These are phyloP conservation scores for Odontamblyopus lacepedii DNA, from an alignment of 2,797 vertebrate species.

Conservation along the genomic window DNA sequence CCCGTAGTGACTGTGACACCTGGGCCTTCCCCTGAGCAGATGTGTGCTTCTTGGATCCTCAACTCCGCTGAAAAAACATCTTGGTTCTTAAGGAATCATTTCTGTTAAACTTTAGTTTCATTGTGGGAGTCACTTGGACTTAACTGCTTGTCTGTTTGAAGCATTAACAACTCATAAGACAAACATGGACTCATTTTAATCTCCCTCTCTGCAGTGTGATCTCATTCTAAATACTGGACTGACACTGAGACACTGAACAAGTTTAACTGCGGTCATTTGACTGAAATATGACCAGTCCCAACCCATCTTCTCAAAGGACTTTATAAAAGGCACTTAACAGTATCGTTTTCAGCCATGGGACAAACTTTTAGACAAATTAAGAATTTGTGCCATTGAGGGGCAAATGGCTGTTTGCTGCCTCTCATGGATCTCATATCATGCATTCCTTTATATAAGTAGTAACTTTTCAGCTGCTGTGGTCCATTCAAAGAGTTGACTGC, in stretches of 20 bases:
- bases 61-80: constrained; percentile 32
- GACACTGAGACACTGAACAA: constrained; percentile 65
- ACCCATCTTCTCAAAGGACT: constrained; percentile 61
- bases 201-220: constrained; percentile 42
- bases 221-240: constrained; percentile 74
- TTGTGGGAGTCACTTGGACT: constrained; percentile 46
- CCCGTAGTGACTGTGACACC: constrained; percentile 24
- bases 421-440: constrained; percentile 68
- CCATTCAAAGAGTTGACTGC: constrained; percentile 57
- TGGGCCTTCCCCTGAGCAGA: constrained; percentile 1
- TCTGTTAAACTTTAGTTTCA: constrained; percentile 21
- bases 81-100: constrained; percentile 33
- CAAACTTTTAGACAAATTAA: constrained; percentile 59
- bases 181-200: constrained; percentile 44
- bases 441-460: constrained; percentile 73
- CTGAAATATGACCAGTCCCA: constrained; percentile 53
- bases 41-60: constrained; percentile 31
- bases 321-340: constrained; percentile 64
- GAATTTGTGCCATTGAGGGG: constrained; percentile 49
- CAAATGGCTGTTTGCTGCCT: constrained; percentile 57
- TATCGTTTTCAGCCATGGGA: constrained; percentile 34
- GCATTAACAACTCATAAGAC: constrained; percentile 67
- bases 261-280: constrained; percentile 56
- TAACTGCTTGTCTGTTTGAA: constrained; percentile 65
- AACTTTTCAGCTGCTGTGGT: constrained; percentile 61